phyloP scores from a whole-genome alignment of 37 sponge, comb jelly and placozoan species.

The Mnemiopsis leidyi region DNA sequence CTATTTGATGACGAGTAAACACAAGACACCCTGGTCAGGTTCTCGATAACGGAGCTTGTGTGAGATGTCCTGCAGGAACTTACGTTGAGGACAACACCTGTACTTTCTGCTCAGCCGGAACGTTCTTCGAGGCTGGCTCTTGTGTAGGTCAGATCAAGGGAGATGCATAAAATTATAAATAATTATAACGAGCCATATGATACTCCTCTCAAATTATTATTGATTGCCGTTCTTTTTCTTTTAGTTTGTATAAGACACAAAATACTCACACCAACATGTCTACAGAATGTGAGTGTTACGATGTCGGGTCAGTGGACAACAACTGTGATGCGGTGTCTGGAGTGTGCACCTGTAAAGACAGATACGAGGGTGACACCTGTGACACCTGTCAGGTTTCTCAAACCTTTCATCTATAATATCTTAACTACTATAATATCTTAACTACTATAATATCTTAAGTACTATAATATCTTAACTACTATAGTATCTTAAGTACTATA shows the following conservation, averaged over 20 bases:
- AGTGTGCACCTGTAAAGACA: slow-evolving; percentile 35
- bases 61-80: slow-evolving; percentile 3
- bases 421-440: too few species aligned
- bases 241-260: too few species aligned
- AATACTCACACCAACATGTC: background rate
- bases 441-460: too few species aligned
- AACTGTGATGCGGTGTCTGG: slow-evolving; percentile 35
- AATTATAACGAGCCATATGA: too few species aligned
- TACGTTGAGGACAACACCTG: slow-evolving; percentile 53
- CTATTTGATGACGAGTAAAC: too few species aligned
- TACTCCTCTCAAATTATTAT: too few species aligned
- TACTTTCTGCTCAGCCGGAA: slow-evolving; percentile 7
- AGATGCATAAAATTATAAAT: too few species aligned
- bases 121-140: background rate
- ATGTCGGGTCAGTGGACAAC: background rate
- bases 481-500: too few species aligned
- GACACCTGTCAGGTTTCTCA: slow-evolving; percentile 26
- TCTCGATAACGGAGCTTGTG: slow-evolving; percentile 12
- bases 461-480: too few species aligned
- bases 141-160: slow-evolving; percentile 8
- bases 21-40: too few species aligned
- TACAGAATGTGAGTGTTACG: slow-evolving; percentile 28
- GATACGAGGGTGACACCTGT: slow-evolving; percentile 23
- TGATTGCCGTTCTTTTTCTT: too few species aligned
- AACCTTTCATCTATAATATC: too few species aligned